Base-by-base conservation (phyloP, 2,113 vertebrate genomes). In the Campylorhamphus procurvoides region DNA sequence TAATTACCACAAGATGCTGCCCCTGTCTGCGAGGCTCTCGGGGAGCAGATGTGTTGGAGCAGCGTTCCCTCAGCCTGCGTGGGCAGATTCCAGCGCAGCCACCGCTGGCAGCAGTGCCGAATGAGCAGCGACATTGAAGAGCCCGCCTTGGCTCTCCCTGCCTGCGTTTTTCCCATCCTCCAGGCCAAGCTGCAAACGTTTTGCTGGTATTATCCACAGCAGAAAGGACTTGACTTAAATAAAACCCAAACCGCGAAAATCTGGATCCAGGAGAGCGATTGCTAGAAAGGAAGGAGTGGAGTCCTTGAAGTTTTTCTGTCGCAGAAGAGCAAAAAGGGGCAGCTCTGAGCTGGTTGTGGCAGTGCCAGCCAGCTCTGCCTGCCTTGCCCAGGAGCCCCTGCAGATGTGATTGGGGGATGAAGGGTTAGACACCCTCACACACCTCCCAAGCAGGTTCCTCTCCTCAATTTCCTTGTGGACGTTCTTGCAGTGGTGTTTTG, bases 1-100 rank as follows among this genome's bases (percentile, higher is more conserved):
- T 87, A 71, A 96, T 96, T 95, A 88, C 96, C 95, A 97, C 96
- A 97, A 96, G 95, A 96, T 96, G 96, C 85, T 97, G 93, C 96
- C 93, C 93, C 93, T 84, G 92, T 68, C 94, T 96, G 96, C 88
- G 78, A 56, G 88, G 71, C 81, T 93, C 92, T 90, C 88, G 35
- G 37, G 83, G 60, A 97, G 72, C 93, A 96, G 83, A 92, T 95
- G 94, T 81, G 83, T 23, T 93, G 83, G 47, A 44, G 60, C 44
- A 44, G 10, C 42, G 50, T 88, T 94, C 85, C 93, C 93, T 72
- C 88, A 74, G 91, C 82, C 75, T 95, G 95, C 85, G 93, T 84
- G 85, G 96, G 96, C 95, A 96, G 93, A 90, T 92, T 86, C 94
- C 96, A 96, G 92, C 93, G 24, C 93, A 90, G 64, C 75, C 96